phyloP scores from a whole-genome alignment of 2,888 invertebrate species.

The Nomada goodeniana region DNA sequence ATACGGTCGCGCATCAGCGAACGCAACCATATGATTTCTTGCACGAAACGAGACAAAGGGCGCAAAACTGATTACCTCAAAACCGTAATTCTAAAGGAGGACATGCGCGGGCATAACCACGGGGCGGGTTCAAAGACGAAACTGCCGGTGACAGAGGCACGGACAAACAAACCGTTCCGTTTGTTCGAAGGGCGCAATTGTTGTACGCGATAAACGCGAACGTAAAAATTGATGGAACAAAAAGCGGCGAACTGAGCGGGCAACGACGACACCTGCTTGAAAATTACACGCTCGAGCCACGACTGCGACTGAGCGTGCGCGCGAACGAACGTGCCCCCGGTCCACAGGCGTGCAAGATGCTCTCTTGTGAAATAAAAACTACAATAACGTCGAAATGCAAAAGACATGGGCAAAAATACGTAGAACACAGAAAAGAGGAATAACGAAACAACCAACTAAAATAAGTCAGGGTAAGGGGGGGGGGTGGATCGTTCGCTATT shows the following conservation, averaged over 20 bases:
- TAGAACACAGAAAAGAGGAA: background rate
- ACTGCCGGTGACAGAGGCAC: background rate
- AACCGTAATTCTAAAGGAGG: background rate
- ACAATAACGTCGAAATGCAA: background rate
- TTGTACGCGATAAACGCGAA: too few relatives aligned
- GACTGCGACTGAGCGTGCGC: too few relatives aligned
- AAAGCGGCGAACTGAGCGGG: background rate
- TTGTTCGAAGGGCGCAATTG: background rate
- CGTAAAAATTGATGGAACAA: background rate
- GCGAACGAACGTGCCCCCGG: background rate
- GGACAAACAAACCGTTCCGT: background rate
- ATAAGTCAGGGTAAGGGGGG: background rate
- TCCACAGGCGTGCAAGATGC: background rate
- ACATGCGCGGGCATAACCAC: background rate
- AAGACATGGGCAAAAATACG: background rate
- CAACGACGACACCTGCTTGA: background rate
- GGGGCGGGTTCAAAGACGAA: background rate
- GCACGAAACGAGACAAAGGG: background rate
- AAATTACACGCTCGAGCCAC: background rate
- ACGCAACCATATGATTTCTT: too few relatives aligned
- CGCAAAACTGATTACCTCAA: slow-evolving; percentile 13
- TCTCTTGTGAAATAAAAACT: too few relatives aligned
- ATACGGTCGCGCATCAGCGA: background rate
- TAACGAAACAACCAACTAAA: background rate
- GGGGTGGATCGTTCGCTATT: background rate